Evolutionary conservation across 2,797 vertebrate species (phyloP), one percentile per base, ranked within the genome.

Genomic region (Parauchenoglanis punctatus): DNA sequence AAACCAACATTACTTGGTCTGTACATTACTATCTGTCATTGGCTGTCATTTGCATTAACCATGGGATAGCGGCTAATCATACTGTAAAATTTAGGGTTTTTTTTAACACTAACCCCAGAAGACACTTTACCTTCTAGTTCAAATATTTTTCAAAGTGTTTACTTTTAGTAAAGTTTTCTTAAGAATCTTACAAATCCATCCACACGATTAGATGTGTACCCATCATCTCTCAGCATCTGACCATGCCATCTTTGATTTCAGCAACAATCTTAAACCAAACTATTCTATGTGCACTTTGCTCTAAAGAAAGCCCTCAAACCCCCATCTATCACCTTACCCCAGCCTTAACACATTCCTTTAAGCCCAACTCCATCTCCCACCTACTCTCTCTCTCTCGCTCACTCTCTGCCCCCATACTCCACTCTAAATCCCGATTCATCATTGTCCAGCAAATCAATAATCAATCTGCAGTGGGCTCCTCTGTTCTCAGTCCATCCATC

Each of bases 391-490:
- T 84, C 59, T 76, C 72, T 68, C 85, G 35, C 77, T 31, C 78
- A 63, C 75, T 54, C 84, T 89, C 89, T 81, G 80, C 72, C 87
- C 78, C 88, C 87, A 90, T 76, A 89, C 81, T 90, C 86, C 92
- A 92, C 93, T 93, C 91, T 93, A 93, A 92, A 93, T 93, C 94
- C 93, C 92, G 56, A 96, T 96, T 95, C 94, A 96, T 96, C 96
- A 95, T 94, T 96, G 96, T 96, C 95, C 93, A 87, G 89, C 94
- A 94, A 95, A 96, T 96, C 96, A 96, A 96, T 96, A 96, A 96
- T 96, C 96, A 96, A 96, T 96, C 95, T 95, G 92, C 95, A 93
- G 91, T 40, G 65, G 87, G 85, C 81, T 93, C 93, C 93, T 94
- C 92, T 91, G 90, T 92, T 92, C 91, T 92, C n/a, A 77, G 56